Evolutionary conservation across 2,113 vertebrate genomes (phyloP), one percentile per base, ranked within the genome.

Genomic region (Mixornis gularis): DNA sequence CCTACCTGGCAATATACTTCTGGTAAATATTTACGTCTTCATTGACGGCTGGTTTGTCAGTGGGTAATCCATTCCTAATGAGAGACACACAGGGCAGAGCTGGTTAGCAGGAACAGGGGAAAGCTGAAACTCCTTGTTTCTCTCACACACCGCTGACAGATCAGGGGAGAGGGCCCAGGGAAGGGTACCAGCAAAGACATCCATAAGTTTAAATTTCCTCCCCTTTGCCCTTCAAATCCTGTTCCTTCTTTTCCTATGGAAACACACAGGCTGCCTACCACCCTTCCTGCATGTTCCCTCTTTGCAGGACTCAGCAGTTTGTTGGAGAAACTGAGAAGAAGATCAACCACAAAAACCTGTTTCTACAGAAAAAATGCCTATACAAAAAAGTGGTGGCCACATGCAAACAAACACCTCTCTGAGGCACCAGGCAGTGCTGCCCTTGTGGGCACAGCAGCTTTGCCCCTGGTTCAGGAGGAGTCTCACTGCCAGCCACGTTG

Each of bases 1-100:
- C 98, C 98, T 99, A 99, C 99, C 99, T 99, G 98, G 99, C 99
- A 97, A 99, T 99, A 97, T 99, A 99, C 98, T 99, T 99, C 98
- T 99, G 99, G 98, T 99, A 99, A 98, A 99, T 98, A 98, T 99
- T 99, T 98, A 99, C 97, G 76, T 99, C 99, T 95, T 99, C 99
- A 65, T 97, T 98, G 97, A 98, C 97, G 86, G 98, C 97, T 93
- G 99, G 98, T 98, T 99, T 99, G 98, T 99, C 99, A 94, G 98
- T 98, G 97, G 99, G 99, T 96, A 99, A 98, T 98, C 99, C 99
- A 40, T 99, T 99, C 98, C 99, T 99, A 98, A 97, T 78, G 97
- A 97, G 96, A 98, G 97, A 98, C 97, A 98, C 97, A 98, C 93
- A 98, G 96, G 95, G 79, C 96, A 97, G 89, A 97, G 95, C 92